phyloP scores from a whole-genome alignment of 2,113 vertebrate genomes.

The Nesoenas mayeri region DNA sequence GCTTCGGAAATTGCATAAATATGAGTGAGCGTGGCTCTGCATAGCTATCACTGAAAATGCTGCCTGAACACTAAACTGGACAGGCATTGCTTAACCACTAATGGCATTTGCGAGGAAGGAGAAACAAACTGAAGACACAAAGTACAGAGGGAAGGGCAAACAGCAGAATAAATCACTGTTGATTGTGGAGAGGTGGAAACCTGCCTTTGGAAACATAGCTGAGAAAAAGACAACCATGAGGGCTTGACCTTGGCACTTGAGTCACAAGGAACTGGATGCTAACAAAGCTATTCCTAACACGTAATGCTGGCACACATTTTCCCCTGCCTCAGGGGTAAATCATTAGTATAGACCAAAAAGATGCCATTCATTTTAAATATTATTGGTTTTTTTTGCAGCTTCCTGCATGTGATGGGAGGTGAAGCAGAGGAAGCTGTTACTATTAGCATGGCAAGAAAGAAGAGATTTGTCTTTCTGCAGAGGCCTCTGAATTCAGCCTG shows the following conservation, averaged over 20 bases:
- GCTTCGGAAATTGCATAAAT: neutral
- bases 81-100: neutral
- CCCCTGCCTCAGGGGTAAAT: neutral
- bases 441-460: neutral
- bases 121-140: neutral
- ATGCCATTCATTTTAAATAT: neutral
- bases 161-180: neutral
- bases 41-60: neutral
- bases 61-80: neutral
- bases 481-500: conserved; percentile 11
- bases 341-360: neutral
- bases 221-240: neutral
- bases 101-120: neutral
- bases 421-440: neutral
- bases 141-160: neutral
- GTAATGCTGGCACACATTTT: neutral
- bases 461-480: neutral
- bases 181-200: neutral
- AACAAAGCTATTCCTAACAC: neutral
- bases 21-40: neutral
- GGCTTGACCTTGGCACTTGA: neutral
- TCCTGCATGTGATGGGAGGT: neutral
- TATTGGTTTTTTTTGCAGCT: neutral
- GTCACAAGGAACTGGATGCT: neutral
- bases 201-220: neutral